Evolutionary conservation across 2,113 vertebrate genomes (phyloP), one percentile per base, ranked within the genome.

Genomic region (Megaleporinus macrocephalus): DNA sequence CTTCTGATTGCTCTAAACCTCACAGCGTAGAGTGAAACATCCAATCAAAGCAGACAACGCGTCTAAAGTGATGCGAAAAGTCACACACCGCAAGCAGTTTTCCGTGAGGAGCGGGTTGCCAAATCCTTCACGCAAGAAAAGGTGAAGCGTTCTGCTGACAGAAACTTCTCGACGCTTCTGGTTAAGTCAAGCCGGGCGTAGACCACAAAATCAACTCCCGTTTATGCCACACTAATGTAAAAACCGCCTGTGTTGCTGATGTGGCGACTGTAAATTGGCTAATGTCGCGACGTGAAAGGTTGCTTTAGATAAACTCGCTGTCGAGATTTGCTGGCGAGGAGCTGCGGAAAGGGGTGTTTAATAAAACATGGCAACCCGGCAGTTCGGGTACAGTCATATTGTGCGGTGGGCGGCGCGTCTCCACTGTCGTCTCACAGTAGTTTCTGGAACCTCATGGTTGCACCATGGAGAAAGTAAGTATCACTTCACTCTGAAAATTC

Each of bases 371-470:
- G 92, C 94, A 93, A 88, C 84, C 79, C 44, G 2, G 3, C 4
- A 24, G 3, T 63, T 69, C 24, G 30, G 61, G 15, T 13, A 16
- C 47, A 57, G 44, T 30, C 15, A 18, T 79, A 87, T 53, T 71
- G 80, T 81, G 11, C 71, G 79, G 84, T 57, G 89, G 94, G 92
- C 85, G 92, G 92, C 44, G 90, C 89, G 76, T 73, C 44, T 26
- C 24, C 26, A n/a, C 65, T 87, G 82, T 89, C 86, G 81, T 79
- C 76, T 80, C 88, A 78, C 87, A 90, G 93, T 94, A 93, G 91
- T 89, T 95, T 94, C 94, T 95, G 91, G 93, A 94, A 92, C 92
- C 93, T 93, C 93, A 93, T 95, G 93, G 90, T 87, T 86, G 83
- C 87, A 91, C 82, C 89, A 95, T 95, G 94, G 94, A 94, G 87